These are phyloP conservation scores for Podiceps cristatus DNA, from an alignment of 2,113 vertebrate genomes.

Conservation along the genomic window DNA sequence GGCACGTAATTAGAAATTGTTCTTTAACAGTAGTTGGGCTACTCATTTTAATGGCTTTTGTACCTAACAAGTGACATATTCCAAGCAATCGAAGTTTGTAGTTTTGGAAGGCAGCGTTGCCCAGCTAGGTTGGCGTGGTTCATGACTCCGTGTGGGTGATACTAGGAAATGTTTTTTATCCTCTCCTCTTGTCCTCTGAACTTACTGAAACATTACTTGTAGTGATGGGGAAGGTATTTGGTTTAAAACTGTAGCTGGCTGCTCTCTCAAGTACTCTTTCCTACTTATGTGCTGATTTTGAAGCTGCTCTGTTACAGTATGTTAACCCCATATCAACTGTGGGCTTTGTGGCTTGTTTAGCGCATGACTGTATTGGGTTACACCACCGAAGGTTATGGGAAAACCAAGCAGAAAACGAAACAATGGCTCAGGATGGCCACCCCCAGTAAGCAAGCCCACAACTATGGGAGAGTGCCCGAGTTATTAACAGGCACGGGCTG, in stretches of 20 bases:
- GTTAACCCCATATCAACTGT: accelerated
- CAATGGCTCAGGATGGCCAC: not conserved
- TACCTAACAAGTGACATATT: not conserved
- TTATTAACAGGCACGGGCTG: not conserved
- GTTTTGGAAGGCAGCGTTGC: not conserved
- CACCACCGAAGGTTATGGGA: not conserved
- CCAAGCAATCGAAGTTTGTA: accelerated
- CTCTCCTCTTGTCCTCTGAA: not conserved
- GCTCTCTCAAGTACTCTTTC: not conserved
- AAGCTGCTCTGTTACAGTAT: not conserved
- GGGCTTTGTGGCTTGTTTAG: not conserved
- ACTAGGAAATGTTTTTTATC: not conserved
- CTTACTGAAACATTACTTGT: not conserved
- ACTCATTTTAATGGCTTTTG: not conserved
- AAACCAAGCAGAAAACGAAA: not conserved
- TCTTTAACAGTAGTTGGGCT: not conserved
- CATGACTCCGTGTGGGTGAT: accelerated
- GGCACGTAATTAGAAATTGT: not conserved
- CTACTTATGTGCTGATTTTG: not conserved
- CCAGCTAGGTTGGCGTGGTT: not conserved
- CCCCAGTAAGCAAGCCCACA: not conserved
- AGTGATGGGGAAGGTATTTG: not conserved
- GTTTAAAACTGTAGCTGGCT: not conserved
- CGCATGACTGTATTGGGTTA: not conserved
- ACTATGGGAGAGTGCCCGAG: not conserved